Evolutionary conservation across 2,888 invertebrate species (phyloP), one percentile per base, ranked within the genome.

Genomic region (Latheticus oryzae): DNA sequence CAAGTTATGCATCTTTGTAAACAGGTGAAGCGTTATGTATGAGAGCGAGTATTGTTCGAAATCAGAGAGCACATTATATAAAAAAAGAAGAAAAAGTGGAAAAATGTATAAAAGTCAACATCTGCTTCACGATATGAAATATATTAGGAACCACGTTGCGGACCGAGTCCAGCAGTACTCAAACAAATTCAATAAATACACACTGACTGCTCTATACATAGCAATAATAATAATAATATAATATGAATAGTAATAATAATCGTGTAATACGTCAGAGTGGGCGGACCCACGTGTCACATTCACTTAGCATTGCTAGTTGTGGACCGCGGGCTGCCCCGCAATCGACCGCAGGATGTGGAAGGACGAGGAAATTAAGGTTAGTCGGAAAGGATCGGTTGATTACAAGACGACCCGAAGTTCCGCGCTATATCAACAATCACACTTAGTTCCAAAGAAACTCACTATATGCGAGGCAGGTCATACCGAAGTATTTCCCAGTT

Each of bases 391-490:
- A 37, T 38, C 40, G 47, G 45, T 40, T 56, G 50, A 35, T 32
- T 50, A 48, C 23, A 12, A 16, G 56, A 30, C 52, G 42, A 24
- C 42, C 40, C 58, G 57, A 53, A 50, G 57, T 53, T 55, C 59
- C 63, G 62, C 74, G 71, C 76, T 75, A 74, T 73, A 71, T 79
- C 85, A 85, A 86, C 85, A 86, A 86, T 86, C 86, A 86, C 86
- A 86, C 86, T 85, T 85, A 85, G 84, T 85, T 86, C 86, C 85
- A 86, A 86, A 85, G 84, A 85, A 86, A 86, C 86, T 86, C 86
- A 86, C 86, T 86, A 85, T 84, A 81, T 86, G 86, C 86, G 86
- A 86, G 86, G 86, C 84, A 86, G 86, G 86, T 78, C 73, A 78
- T 78, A 77, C 79, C 77, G 77, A 77, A 75, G 79, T 78, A 78